phyloP scores from a whole-genome alignment of 2,888 invertebrate species.

The Cosmia trapezina region DNA sequence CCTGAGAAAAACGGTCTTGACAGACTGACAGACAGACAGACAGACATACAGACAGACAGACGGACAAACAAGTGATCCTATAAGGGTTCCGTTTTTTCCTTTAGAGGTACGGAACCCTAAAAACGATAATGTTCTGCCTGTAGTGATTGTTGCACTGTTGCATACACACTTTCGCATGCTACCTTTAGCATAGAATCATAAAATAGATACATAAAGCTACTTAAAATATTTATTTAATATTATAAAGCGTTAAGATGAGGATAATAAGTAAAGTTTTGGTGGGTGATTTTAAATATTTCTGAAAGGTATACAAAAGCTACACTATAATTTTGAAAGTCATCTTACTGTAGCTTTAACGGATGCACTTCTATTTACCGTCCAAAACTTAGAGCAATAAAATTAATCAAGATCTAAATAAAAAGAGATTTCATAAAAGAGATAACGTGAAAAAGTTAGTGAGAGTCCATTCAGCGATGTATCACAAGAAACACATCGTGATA shows the following conservation, averaged over 20 bases:
- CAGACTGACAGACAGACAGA: too few relatives aligned
- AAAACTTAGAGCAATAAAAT: neutral
- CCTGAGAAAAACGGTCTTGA: too few relatives aligned
- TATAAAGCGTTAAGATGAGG: too few relatives aligned
- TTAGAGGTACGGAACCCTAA: too few relatives aligned
- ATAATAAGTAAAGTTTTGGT: neutral
- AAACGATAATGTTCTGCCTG: neutral
- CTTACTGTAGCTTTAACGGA: neutral
- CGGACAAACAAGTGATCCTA: too few relatives aligned
- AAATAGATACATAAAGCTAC: neutral
- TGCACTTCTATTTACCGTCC: neutral
- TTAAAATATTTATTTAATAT: neutral
- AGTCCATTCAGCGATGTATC: neutral
- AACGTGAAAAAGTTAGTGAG: neutral
- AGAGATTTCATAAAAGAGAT: too few relatives aligned
- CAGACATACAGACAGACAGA: too few relatives aligned
- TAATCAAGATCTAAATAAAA: neutral
- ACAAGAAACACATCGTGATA: neutral
- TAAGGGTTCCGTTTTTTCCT: too few relatives aligned
- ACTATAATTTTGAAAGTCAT: neutral
- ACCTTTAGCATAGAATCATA: too few relatives aligned
- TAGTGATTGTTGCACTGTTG: too few relatives aligned
- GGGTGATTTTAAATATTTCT: neutral
- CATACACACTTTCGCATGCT: too few relatives aligned
- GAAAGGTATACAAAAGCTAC: neutral